Percentiles rank a stretch among this genome's conserved stretches.
Evolutionary conservation across 2,888 invertebrate species (phyloP).

Genomic region (Lissocephala sabroskyi): DNA sequence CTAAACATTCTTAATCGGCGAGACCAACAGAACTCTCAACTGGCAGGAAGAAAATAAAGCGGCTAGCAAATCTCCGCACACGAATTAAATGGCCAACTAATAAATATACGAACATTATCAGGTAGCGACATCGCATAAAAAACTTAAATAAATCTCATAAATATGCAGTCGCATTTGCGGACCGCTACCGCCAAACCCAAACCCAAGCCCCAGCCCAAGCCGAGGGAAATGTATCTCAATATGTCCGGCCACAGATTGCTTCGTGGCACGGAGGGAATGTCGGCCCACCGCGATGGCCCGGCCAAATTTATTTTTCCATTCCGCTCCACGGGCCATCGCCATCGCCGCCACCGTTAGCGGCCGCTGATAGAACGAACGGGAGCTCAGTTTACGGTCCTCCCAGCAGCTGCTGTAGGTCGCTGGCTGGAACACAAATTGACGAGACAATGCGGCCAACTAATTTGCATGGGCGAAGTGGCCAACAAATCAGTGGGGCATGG

Average conservation of each 20-base stretch:
- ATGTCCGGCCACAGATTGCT: constrained; percentile 36
- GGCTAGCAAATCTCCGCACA: background rate
- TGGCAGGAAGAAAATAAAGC: constrained; percentile 5
- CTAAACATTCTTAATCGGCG: constrained; percentile 31
- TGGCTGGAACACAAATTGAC: constrained; percentile 5
- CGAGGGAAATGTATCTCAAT: constrained; percentile 44
- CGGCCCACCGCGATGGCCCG: background rate
- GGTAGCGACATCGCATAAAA: constrained; percentile 58
- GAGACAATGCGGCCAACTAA: constrained; percentile 27
- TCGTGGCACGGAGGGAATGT: constrained; percentile 24
- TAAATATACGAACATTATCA: constrained; percentile 35
- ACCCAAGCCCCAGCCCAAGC: no score
- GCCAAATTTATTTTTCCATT: constrained; percentile 46
- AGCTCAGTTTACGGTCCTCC: constrained; percentile 6
- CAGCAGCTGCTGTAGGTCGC: constrained; percentile 56
- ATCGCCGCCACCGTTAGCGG: no score
- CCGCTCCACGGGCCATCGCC: constrained; percentile 20
- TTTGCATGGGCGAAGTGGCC: constrained; percentile 39
- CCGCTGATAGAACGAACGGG: no score
- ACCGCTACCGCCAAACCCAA: background rate
- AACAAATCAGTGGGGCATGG: constrained; percentile 39
- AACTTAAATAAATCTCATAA: constrained; percentile 64
- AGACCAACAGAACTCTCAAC: no score
- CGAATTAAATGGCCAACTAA: constrained; percentile 33
- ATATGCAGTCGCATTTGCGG: constrained; percentile 36